Percentiles rank a stretch among this genome's conserved stretches.
phyloP scores from a whole-genome alignment of 2,797 vertebrate species.

The Leucoraja ocellata region DNA sequence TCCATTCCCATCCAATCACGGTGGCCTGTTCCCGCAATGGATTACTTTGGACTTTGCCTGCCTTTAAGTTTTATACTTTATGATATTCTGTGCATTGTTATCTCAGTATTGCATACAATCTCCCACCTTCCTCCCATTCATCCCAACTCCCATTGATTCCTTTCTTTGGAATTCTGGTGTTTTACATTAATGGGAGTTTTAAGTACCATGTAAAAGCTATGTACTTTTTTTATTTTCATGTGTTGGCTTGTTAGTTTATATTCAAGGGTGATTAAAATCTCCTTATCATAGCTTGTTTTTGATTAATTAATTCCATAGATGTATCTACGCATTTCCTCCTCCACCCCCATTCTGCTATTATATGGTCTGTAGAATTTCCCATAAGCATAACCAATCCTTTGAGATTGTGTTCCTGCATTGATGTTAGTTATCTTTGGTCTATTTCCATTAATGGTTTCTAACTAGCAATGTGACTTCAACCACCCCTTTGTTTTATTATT shows the following conservation, averaged over 20 bases:
- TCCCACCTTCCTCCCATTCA: no score
- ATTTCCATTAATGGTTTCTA: not conserved
- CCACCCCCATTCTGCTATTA: not conserved
- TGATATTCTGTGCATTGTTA: not conserved
- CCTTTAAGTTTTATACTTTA: not conserved
- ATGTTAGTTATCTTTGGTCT: not conserved
- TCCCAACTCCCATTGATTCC: not conserved
- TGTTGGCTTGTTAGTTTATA: not conserved
- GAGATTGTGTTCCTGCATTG: no score
- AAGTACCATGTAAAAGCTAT: not conserved
- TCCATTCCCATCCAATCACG: not conserved
- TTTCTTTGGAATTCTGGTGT: no score
- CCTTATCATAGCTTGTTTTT: not conserved
- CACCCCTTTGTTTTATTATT: not conserved
- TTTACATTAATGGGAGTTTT: not conserved
- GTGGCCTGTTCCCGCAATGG: not conserved
- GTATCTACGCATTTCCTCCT: not conserved
- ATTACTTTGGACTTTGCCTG: not conserved
- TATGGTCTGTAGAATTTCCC: not conserved
- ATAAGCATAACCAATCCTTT: not conserved
- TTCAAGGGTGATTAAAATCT: not conserved
- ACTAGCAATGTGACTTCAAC: not conserved
- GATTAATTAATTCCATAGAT: not conserved
- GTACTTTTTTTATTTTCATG: not conserved
- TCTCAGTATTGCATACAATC: not conserved